Conservation (phyloP, 2,797 vertebrate genomes). For the Allobates femoralis region DNA sequence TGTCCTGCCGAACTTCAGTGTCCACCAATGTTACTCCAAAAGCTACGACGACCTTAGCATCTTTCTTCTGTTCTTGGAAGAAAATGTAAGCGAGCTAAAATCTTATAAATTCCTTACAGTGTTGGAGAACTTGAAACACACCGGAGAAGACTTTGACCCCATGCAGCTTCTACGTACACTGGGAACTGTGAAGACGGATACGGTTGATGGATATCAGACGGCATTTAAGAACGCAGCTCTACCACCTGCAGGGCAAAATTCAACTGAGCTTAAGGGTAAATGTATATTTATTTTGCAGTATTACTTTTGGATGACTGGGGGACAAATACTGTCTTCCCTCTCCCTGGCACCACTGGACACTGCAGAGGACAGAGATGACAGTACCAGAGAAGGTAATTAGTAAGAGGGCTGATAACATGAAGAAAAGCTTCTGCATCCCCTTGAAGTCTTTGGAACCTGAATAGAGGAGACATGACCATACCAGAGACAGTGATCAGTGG, state of each 20-base stretch:
- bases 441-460: too few relatives aligned
- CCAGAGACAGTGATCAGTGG: too few relatives aligned
- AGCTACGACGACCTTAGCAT: conserved; percentile 88
- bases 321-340: neutral
- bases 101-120: conserved; percentile 96
- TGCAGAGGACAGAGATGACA: neutral
- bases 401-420: neutral
- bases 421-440: neutral
- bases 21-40: conserved; percentile 80
- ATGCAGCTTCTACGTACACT: conserved; percentile 86
- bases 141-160: conserved; percentile 82
- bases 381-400: too few relatives aligned
- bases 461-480: too few relatives aligned
- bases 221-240: conserved; percentile 53
- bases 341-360: neutral
- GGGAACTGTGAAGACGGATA: conserved; percentile 89
- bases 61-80: conserved; percentile 91
- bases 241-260: conserved; percentile 59
- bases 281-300: neutral
- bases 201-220: conserved; percentile 78
- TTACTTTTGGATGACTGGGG: neutral
- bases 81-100: conserved; percentile 95
- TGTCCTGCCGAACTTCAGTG: conserved; percentile 85
- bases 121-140: conserved; percentile 86
- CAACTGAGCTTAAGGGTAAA: conserved; percentile 80